phyloP scores from a whole-genome alignment of 2,113 vertebrate genomes.

The Percopsis transmontana region DNA sequence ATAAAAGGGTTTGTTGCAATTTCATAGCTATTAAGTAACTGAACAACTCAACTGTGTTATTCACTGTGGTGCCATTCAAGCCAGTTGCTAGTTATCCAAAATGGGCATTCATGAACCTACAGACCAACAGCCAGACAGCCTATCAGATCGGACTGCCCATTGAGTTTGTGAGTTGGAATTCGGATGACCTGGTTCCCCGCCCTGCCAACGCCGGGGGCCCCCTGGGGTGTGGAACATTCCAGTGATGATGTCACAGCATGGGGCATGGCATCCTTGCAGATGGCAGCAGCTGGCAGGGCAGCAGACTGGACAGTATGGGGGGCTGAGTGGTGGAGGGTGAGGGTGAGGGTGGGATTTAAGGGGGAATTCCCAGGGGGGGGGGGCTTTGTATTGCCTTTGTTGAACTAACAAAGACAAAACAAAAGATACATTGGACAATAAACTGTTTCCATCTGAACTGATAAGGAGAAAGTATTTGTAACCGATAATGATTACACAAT shows the following conservation, averaged over 20 bases:
- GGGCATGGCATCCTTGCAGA: conserved; percentile 20
- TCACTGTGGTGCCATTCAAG: conserved; percentile 29
- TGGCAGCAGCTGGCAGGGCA: conserved; percentile 41
- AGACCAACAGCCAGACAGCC: conserved; percentile 43
- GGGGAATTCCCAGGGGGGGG: no score
- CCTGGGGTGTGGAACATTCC: conserved; percentile 51
- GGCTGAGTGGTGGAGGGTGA: background rate
- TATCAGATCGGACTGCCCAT: conserved; percentile 44
- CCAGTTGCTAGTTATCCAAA: conserved; percentile 52
- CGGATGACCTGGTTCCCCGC: conserved; percentile 45
- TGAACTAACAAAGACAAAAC: no score
- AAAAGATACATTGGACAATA: no score
- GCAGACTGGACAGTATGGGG: background rate
- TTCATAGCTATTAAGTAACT: conserved; percentile 20
- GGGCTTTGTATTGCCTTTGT: no score
- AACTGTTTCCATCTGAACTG: no score
- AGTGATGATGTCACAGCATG: conserved; percentile 15
- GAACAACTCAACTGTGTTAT: conserved; percentile 29
- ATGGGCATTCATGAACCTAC: conserved; percentile 14
- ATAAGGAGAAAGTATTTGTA: no score
- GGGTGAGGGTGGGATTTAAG: background rate
- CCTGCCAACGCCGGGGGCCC: conserved; percentile 40
- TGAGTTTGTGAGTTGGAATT: conserved; percentile 44
- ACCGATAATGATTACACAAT: no score
- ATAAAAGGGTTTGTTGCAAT: no score